Evolutionary conservation across 2,113 vertebrate genomes (phyloP).

Genomic region (Cricetomys ansorgei): DNA sequence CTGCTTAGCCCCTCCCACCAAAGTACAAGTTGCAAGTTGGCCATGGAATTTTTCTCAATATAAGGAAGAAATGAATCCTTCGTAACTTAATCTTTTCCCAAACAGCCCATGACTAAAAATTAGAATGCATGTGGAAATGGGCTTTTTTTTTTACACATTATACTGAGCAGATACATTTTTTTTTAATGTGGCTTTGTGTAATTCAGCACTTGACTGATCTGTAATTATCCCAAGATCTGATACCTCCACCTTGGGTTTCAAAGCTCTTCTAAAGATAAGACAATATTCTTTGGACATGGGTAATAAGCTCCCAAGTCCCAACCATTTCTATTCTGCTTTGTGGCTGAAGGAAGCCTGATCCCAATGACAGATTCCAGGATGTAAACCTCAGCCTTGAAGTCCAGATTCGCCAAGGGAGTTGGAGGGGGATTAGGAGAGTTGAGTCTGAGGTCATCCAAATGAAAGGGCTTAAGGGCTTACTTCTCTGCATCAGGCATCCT

Average conservation of each 20-base stretch:
- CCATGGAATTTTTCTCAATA: slow-evolving; percentile 47
- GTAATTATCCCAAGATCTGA: slow-evolving; percentile 29
- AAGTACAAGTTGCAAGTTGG: neutral
- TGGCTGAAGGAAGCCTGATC: neutral
- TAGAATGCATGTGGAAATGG: slow-evolving; percentile 61
- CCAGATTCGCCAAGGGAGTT: slow-evolving; percentile 31
- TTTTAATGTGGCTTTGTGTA: slow-evolving; percentile 17
- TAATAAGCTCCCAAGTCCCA: neutral
- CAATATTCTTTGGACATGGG: slow-evolving; percentile 36
- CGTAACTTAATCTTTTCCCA: slow-evolving; percentile 79
- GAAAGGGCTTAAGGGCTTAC: slow-evolving; percentile 30
- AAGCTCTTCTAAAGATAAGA: slow-evolving; percentile 59
- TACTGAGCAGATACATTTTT: slow-evolving; percentile 17
- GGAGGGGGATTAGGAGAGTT: slow-evolving; percentile 67
- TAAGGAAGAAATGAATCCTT: slow-evolving; percentile 66
- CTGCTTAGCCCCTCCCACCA: slow-evolving; percentile 27
- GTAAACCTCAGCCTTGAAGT: slow-evolving; percentile 61
- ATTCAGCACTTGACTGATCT: slow-evolving; percentile 32
- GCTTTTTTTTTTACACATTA: neutral
- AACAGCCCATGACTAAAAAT: slow-evolving; percentile 75
- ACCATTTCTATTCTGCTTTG: slow-evolving; percentile 16
- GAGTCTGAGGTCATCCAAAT: slow-evolving; percentile 69
- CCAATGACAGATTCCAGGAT: slow-evolving; percentile 65
- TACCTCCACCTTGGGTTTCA: slow-evolving; percentile 62
- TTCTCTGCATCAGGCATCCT: slow-evolving; percentile 8